phyloP scores from a whole-genome alignment of 2,113 vertebrate genomes.

The Pangasianodon hypophthalmus region DNA sequence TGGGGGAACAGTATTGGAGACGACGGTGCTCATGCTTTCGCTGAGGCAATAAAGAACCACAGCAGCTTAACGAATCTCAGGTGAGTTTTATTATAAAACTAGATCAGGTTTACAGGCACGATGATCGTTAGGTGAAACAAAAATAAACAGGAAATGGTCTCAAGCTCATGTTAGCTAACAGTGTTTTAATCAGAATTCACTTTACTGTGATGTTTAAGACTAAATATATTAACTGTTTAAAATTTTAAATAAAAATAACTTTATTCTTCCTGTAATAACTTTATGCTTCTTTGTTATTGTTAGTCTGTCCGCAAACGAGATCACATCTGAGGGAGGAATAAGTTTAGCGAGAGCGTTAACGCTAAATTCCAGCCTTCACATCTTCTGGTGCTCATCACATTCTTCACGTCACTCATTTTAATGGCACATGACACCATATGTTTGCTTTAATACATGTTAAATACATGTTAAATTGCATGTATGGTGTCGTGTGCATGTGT shows the following conservation, averaged over 20 bases:
- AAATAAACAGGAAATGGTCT: not conserved
- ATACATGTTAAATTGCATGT: not conserved
- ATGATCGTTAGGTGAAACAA: too few species aligned
- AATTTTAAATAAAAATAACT: not conserved
- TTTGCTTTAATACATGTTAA: not conserved
- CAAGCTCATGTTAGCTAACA: not conserved
- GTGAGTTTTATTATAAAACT: slow-evolving; percentile 62
- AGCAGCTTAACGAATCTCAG: slow-evolving; percentile 83
- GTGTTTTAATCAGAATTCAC: not conserved
- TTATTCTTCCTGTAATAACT: not conserved
- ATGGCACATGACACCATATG: not conserved
- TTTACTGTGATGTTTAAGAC: not conserved
- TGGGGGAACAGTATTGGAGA: slow-evolving; percentile 94
- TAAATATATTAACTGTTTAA: not conserved
- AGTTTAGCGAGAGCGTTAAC: slow-evolving; percentile 81
- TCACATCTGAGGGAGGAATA: slow-evolving; percentile 83
- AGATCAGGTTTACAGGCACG: not conserved
- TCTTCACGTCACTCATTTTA: not conserved
- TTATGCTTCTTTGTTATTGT: not conserved
- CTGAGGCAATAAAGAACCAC: slow-evolving; percentile 85
- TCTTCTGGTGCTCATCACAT: slow-evolving; percentile 82
- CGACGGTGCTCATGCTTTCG: slow-evolving; percentile 87
- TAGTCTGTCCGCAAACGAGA: slow-evolving; percentile 87
- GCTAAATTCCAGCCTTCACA: slow-evolving; percentile 78
- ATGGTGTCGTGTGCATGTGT: not conserved